phyloP scores from a whole-genome alignment of 2,888 invertebrate genomes.

The Amblyjoppa fuscipennis region DNA sequence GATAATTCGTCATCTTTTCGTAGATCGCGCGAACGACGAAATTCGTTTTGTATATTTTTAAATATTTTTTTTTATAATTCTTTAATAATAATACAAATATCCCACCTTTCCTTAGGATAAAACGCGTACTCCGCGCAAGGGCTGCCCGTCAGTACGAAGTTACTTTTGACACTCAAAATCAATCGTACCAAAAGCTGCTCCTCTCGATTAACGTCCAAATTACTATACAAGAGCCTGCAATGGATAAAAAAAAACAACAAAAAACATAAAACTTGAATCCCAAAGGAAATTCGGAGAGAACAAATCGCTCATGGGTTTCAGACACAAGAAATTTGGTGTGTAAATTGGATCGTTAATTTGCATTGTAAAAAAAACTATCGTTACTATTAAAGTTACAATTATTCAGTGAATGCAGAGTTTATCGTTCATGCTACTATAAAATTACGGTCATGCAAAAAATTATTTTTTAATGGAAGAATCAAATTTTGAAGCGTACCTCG shows the following conservation, averaged over 20 bases:
- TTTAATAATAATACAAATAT: not conserved
- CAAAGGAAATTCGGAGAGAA: not conserved
- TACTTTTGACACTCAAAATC: conserved; percentile 71
- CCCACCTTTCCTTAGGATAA: conserved; percentile 25
- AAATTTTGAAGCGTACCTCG: conserved; percentile 80
- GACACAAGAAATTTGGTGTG: not conserved
- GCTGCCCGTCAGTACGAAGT: conserved; percentile 22
- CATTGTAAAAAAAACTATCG: too few relatives aligned
- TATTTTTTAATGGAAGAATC: not conserved
- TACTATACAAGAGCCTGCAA: conserved; percentile 81
- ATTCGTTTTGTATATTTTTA: too few relatives aligned
- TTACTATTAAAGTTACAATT: not conserved
- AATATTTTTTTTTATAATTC: not conserved
- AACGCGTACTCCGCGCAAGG: conserved; percentile 7
- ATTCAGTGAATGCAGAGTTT: not conserved
- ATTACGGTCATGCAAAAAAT: not conserved
- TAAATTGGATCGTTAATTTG: conserved; percentile 3
- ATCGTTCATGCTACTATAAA: not conserved
- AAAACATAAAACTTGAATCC: not conserved
- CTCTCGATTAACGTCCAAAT: conserved; percentile 78
- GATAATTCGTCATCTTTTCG: not conserved
- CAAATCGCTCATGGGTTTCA: not conserved
- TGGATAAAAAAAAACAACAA: not conserved
- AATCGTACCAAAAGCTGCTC: conserved; percentile 77
- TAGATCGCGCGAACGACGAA: not conserved